Base-by-base conservation (phyloP, 2,797 vertebrate genomes). In the Poeciliopsis turneri region DNA sequence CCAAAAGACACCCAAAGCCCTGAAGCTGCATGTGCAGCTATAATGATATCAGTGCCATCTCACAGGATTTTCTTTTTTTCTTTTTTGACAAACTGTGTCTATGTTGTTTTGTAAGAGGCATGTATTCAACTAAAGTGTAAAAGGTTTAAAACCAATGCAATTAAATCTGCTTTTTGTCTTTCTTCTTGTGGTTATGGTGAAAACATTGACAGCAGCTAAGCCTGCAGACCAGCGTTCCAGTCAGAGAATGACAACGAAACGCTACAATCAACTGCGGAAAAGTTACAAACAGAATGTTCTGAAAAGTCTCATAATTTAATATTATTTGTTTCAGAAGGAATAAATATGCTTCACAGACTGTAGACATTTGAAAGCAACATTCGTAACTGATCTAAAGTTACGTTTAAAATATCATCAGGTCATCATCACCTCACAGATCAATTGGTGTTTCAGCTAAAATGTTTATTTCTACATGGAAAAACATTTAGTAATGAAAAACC, bases 111-210 rank as follows among this genome's bases (percentile, higher is more conserved):
- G 82, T 86, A 88, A 85, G 77, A 90, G 85, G 87, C 86, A 91
- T 92, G 87, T 90, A 77, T 81, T 80, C 53, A 74, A 84, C 53
- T 80, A 78, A 79, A 81, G 64, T 91, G 87, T 87, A 87, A 87
- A 85, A 72, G 59, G 78, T 84, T 76, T 13, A 86, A 79, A 83
- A 72, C 73, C 61, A 84, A 86, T 86, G 70, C 59, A 84, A 93
- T 92, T 92, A 93, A 92, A 91, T 77, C 74, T 85, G 83, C 51
- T 66, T 82, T 89, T 82, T 72, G 73, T 87, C 74, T 92, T 88
- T 79, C 20, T 74, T 74, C 36, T 39, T 3, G 11, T 11, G 36
- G 30, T 33, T 61, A 61, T 13, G 15, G 3, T 61, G 59, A 18
- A 61, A 61, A 23, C 16, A 39, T 39, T 23, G 36, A 64, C 5